Percentiles rank a stretch among this genome's conserved stretches.
These are phyloP conservation scores for Scolopax mira DNA, from an alignment of 2,113 vertebrate genomes.

Conservation along the genomic window DNA sequence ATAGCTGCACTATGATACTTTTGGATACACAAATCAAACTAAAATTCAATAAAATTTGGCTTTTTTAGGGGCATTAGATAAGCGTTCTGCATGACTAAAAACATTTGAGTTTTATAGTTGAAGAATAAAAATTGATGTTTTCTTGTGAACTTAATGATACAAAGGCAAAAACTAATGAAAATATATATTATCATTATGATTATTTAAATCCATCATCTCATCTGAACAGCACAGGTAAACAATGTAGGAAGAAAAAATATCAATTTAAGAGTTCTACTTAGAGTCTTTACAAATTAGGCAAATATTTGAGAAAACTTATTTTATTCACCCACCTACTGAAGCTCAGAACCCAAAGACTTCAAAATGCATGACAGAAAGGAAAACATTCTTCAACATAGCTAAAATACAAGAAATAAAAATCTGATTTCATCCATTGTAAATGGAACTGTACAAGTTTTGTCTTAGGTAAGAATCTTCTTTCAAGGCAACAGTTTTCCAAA, in stretches of 20 bases:
- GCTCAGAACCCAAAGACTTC: not conserved
- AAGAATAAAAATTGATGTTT: not conserved
- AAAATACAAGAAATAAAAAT: not conserved
- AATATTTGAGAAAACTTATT: not conserved
- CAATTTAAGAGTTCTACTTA: not conserved
- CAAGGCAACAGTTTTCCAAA: not conserved
- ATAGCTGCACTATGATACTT: not conserved
- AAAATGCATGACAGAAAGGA: not conserved
- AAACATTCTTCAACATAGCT: not conserved
- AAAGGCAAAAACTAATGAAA: not conserved
- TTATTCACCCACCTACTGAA: not conserved
- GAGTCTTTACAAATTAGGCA: not conserved
- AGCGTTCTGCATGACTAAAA: not conserved
- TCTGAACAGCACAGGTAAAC: not conserved
- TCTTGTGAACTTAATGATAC: not conserved
- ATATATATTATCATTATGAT: not conserved
- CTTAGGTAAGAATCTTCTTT: not conserved
- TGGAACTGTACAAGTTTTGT: not conserved
- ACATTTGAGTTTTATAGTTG: not conserved
- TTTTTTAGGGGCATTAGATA: not conserved
- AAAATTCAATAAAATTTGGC: not conserved
- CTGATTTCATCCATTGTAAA: not conserved
- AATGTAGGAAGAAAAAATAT: not conserved
- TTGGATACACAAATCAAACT: not conserved
- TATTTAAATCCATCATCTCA: not conserved